These are phyloP conservation scores for Charanyca ferruginea DNA, from an alignment of 2,888 invertebrate genomes.

Conservation along the genomic window DNA sequence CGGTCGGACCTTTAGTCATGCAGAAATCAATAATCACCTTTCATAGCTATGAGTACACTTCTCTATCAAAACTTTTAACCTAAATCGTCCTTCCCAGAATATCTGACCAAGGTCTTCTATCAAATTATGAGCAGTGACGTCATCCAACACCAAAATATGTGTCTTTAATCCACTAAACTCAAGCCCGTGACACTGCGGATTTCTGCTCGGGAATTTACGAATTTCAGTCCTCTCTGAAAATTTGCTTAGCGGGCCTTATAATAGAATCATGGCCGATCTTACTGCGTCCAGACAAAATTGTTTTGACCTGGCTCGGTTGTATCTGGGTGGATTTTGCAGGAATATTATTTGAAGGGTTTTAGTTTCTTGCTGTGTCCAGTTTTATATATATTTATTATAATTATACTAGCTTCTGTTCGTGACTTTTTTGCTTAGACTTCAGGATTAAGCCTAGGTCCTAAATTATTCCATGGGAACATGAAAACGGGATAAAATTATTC, in stretches of 20 bases:
- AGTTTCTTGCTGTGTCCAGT: neutral
- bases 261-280: slow-evolving; percentile 55
- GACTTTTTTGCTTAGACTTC: too few species aligned
- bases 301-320: slow-evolving; percentile 40
- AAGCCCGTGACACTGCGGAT: slow-evolving; percentile 29
- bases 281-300: slow-evolving; percentile 47
- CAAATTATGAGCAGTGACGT: slow-evolving; percentile 36
- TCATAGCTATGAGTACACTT: too few species aligned
- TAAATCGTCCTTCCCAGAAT: slow-evolving; percentile 7
- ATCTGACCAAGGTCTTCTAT: slow-evolving; percentile 10
- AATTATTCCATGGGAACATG: too few species aligned
- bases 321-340: slow-evolving; percentile 23
- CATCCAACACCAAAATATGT: slow-evolving; percentile 43
- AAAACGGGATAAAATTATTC: too few species aligned
- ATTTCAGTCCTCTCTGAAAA: slow-evolving; percentile 52
- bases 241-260: slow-evolving; percentile 56
- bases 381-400: neutral
- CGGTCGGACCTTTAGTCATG: too few species aligned
- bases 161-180: slow-evolving; percentile 40
- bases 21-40: too few species aligned
- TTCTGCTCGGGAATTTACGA: slow-evolving; percentile 46
- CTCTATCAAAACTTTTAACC: neutral
- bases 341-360: slow-evolving; percentile 19
- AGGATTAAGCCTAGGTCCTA: too few species aligned
- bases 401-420: too few species aligned